Evolutionary conservation across 2,113 vertebrate genomes (phyloP).

Genomic region (Rhabdornis inornatus): DNA sequence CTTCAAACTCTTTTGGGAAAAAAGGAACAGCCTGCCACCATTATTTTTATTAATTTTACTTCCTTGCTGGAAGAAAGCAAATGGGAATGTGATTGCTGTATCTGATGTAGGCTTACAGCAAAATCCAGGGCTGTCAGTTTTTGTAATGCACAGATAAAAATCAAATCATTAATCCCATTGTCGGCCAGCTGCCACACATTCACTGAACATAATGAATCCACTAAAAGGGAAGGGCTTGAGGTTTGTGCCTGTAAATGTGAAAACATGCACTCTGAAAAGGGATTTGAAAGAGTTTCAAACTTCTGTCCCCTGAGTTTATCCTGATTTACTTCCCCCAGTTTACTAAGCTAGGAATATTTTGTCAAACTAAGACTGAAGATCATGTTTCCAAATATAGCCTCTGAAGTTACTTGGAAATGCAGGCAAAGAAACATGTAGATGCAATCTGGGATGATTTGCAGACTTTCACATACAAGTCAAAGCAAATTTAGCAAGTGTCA

Average conservation of each 20-base stretch:
- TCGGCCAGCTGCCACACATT: background rate
- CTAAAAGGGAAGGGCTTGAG: background rate
- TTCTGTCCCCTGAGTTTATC: background rate
- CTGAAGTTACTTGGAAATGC: background rate
- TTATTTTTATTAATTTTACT: background rate
- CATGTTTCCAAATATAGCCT: background rate
- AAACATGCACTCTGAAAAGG: background rate
- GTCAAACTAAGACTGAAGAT: background rate
- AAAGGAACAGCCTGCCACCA: background rate
- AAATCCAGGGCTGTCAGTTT: background rate
- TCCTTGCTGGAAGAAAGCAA: background rate
- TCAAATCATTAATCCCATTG: constrained; percentile 5
- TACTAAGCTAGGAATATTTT: background rate
- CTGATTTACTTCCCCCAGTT: background rate
- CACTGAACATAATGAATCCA: background rate
- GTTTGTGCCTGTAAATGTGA: background rate
- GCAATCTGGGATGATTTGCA: background rate
- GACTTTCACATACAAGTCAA: background rate
- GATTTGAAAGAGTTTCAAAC: background rate
- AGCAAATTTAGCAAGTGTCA: background rate
- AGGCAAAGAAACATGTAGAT: background rate
- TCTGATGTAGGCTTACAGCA: background rate
- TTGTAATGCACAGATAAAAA: background rate
- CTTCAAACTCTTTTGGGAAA: background rate
- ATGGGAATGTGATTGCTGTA: background rate